Base-by-base conservation (phyloP, 2,797 vertebrate species). In the Taeniopygia guttata region DNA sequence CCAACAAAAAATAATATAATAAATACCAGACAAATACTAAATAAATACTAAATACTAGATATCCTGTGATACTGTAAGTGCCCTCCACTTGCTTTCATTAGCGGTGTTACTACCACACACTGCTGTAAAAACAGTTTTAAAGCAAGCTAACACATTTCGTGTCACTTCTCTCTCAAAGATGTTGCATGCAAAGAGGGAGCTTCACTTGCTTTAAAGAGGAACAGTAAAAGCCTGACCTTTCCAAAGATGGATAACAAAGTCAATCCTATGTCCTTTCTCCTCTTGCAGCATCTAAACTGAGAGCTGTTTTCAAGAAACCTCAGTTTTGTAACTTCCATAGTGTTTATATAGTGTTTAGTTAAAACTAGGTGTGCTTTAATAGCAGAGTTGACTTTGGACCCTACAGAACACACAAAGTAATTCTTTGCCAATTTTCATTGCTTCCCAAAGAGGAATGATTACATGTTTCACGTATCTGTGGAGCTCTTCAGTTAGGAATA, bases 381-480 rank as follows among this genome's bases (percentile, higher is more conserved):
- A 55, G 18, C 7, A 38, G 27, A 56, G 36, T 58, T 87, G 52
- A 54, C 77, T 56, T 74, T 43, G 36, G 42, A 36, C 38, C 73
- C 52, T 45, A 3, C 16, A 48, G 68, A 92, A 19, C n/a, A 42
- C 9, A 82, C 29, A 32, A 58, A 27, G 45, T 40, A 1, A 3
- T 85, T 7, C 30, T 70, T 89, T 89, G 25, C 29, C 49, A 20
- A 5, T 81, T 76, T 73, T 91, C 38, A 36, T 60, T 74, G 69
- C 20, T 84, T 19, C 62, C 34, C 10, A 17, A 73, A 82, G 40
- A 55, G 29, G 22, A 69, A 20, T 49, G 54, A 60, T n/a, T 23
- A 23, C 23, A 30, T 51, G 20, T 4, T 55, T 83, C 19, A 16
- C 0, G 0, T 16, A 34, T 34, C 66, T 79, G 5, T 81, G 36